These are phyloP conservation scores for Ennomos erosarius DNA, from an alignment of 2,888 invertebrate species.

Conservation along the genomic window DNA sequence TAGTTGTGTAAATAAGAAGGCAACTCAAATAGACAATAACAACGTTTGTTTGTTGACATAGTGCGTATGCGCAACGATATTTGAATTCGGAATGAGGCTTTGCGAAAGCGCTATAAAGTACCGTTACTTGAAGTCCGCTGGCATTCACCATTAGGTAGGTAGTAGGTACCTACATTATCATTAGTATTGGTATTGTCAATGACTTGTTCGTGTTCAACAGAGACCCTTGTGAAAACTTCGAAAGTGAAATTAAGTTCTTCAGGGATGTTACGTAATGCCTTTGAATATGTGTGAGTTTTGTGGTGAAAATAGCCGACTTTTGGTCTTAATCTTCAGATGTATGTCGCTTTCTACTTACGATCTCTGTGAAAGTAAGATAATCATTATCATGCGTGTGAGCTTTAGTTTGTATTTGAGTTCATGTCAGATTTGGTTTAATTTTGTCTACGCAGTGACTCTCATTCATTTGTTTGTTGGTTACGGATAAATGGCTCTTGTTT, in stretches of 20 bases:
- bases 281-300: neutral
- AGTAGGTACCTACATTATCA: conserved; percentile 2
- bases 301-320: too few relatives aligned
- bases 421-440: too few relatives aligned
- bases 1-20: conserved; percentile 30
- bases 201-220: conserved; percentile 1
- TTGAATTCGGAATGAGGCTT: conserved; percentile 71
- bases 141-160: conserved; percentile 32
- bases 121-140: conserved; percentile 77
- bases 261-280: neutral
- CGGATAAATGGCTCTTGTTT: too few relatives aligned
- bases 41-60: conserved; percentile 62
- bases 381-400: too few relatives aligned
- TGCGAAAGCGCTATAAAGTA: conserved; percentile 68
- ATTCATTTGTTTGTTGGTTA: too few relatives aligned
- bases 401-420: too few relatives aligned
- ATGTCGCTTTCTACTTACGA: too few relatives aligned
- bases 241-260: conserved; percentile 22
- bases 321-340: too few relatives aligned
- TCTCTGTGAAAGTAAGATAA: too few relatives aligned
- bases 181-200: conserved; percentile 21
- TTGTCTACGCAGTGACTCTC: too few relatives aligned
- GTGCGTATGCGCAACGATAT: conserved; percentile 63
- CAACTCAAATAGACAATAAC: conserved; percentile 41
- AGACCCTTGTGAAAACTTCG: conserved; percentile 12